Evolutionary conservation across 2,888 invertebrate genomes (phyloP).

Genomic region (Pterobdella sp.): DNA sequence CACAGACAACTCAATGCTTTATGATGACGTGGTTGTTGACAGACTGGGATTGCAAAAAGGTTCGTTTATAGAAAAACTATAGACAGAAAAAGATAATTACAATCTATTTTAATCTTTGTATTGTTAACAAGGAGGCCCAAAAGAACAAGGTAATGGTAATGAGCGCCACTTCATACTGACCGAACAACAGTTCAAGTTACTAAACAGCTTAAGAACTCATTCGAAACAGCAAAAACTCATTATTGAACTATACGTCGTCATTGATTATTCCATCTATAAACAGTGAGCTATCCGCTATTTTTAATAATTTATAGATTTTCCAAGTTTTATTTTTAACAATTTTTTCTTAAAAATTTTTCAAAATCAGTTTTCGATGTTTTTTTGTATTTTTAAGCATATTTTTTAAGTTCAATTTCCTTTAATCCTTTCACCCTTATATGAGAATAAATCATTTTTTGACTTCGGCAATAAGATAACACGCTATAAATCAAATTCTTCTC

Average conservation of each 20-base stretch:
- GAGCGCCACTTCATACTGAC: constrained; percentile 1
- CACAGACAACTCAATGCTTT: background rate
- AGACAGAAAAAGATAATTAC: no score
- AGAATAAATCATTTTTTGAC: no score
- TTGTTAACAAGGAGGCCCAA: background rate
- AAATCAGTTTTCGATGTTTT: background rate
- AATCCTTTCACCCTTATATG: no score
- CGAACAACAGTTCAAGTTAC: background rate
- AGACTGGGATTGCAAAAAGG: background rate
- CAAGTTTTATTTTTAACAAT: no score
- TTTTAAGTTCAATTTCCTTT: no score
- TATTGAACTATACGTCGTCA: constrained; percentile 26
- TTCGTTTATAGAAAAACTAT: no score
- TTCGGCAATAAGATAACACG: no score
- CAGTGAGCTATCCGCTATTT: constrained; percentile 17
- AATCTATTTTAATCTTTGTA: no score
- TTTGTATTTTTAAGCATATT: no score
- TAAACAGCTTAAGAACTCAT: background rate
- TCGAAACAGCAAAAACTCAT: background rate
- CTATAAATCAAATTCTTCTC: no score
- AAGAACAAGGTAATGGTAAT: background rate
- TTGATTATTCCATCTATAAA: constrained; percentile 31
- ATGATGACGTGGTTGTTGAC: background rate
- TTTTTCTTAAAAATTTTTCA: background rate
- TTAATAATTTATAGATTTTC: no score